Percentiles rank a stretch among this genome's conserved stretches.
Conservation (phyloP, 2,113 vertebrate species). For the Cepphus grylle region DNA sequence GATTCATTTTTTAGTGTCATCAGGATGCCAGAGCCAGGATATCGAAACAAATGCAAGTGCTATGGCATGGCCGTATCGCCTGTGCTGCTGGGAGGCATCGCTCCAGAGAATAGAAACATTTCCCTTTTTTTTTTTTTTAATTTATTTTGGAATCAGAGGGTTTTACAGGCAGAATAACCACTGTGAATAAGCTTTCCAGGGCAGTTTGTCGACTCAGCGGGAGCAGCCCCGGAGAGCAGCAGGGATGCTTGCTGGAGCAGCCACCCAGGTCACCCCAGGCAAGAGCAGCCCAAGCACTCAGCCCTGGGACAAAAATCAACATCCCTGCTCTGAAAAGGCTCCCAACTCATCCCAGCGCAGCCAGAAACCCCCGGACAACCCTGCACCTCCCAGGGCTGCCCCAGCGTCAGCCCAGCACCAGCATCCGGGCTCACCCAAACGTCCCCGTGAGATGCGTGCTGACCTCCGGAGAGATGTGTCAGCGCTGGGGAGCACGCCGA, state of each 20-base stretch:
- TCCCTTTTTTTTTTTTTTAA: not conserved
- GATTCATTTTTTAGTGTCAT: not conserved
- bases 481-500: accelerated
- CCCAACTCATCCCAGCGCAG: not conserved
- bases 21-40: not conserved
- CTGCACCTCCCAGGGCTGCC: not conserved
- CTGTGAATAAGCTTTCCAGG: not conserved
- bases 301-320: not conserved
- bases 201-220: not conserved
- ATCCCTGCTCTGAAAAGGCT: not conserved
- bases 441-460: not conserved
- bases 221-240: not conserved
- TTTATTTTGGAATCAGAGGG: not conserved
- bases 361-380: not conserved
- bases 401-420: accelerated
- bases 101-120: not conserved
- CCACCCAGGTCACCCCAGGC: accelerated
- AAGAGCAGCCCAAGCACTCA: not conserved
- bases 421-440: not conserved
- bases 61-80: accelerated
- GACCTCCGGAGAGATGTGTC: not conserved
- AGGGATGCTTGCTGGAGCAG: not conserved
- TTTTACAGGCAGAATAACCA: not conserved
- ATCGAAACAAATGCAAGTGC: not conserved
- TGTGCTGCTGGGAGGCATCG: not conserved